Evolutionary conservation across 1,140 invertebrate genomes (phyloP), one percentile per base, ranked within the genome.

Genomic region (Temnothorax curvispinosus): DNA sequence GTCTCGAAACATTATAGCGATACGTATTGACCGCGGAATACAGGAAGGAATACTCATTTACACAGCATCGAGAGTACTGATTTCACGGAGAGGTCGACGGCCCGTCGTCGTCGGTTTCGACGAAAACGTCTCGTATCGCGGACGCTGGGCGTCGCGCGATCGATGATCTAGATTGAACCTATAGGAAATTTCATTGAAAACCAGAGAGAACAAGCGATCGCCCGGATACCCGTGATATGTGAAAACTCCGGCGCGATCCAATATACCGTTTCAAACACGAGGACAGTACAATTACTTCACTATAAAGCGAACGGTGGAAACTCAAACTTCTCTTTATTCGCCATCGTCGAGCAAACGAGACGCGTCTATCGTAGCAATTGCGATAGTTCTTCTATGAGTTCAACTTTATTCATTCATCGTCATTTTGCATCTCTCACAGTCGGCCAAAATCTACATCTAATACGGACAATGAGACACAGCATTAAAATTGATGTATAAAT

Each of bases 321-420:
- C 44, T 75, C 54, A 84, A 74, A 84, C 80, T 84, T 84, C 69
- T 60, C 80, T 75, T 84, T 75, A 84, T n/a, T 47, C 69, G 54
- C 65, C 65, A 58, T 47, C 50, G 80, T 27, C 54, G 44, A 60
- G 32, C 27, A 54, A 82, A 85, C 67, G 52, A 69, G 54, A 38
- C 52, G 38, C 47, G 35, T 75, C 69, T 44, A 7, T 7, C 4
- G 6, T 27, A 32, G 32, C 50, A 81, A 77, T 62, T 47, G 62
- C 56, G 13, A 72, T 74, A 74, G 69, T n/a, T 84, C 54, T 74
- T 71, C 69, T 47, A 44, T 18, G 69, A 47, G 18, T 38, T 74
- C 35, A 60, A 44, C 56, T 64, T 44, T 35, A 27, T 38, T n/a
- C 21, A 7, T 15, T 82, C 27, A 6, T 21, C 47, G 21, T 13